phyloP scores from a whole-genome alignment of 2,113 vertebrate genomes.

The Crotalus tigris region DNA sequence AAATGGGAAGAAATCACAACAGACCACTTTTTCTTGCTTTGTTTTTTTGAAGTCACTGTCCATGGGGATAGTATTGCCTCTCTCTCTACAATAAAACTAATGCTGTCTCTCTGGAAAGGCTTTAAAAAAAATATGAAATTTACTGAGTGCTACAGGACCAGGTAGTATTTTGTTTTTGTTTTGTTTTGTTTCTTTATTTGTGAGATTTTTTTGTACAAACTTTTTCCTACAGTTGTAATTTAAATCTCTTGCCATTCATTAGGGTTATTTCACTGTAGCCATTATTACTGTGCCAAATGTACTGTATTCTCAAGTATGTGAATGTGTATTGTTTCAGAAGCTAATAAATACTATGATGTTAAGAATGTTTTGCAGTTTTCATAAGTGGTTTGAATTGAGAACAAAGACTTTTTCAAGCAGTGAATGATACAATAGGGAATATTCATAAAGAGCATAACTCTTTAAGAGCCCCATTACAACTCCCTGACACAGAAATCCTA shows the following conservation, averaged over 20 bases:
- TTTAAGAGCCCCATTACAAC: not conserved
- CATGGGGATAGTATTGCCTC: constrained; percentile 49
- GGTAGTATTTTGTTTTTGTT: not conserved
- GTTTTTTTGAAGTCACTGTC: constrained; percentile 42
- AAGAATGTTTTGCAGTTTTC: constrained; percentile 58
- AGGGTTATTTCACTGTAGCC: constrained; percentile 85
- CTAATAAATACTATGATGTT: constrained; percentile 93
- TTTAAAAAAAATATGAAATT: constrained; percentile 78
- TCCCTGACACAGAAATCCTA: not conserved
- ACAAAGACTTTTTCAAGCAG: constrained; percentile 11
- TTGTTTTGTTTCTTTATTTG: constrained; percentile 72
- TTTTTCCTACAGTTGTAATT: constrained; percentile 83
- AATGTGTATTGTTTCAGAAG: constrained; percentile 93
- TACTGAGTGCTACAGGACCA: constrained; percentile 70
- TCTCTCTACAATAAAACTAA: constrained; percentile 55
- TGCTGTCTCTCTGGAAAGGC: constrained; percentile 65
- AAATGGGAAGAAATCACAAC: constrained; percentile 54
- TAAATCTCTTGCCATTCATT: constrained; percentile 84
- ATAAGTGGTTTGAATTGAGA: constrained; percentile 47
- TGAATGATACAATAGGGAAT: not conserved
- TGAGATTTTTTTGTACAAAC: constrained; percentile 91
- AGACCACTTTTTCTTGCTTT: constrained; percentile 53
- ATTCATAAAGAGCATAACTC: not conserved
- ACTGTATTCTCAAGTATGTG: constrained; percentile 98
- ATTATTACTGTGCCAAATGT: constrained; percentile 99